Evolutionary conservation across 2,797 vertebrate species (phyloP), one percentile per base, ranked within the genome.

Genomic region (Pseudomugil gertrudae): DNA sequence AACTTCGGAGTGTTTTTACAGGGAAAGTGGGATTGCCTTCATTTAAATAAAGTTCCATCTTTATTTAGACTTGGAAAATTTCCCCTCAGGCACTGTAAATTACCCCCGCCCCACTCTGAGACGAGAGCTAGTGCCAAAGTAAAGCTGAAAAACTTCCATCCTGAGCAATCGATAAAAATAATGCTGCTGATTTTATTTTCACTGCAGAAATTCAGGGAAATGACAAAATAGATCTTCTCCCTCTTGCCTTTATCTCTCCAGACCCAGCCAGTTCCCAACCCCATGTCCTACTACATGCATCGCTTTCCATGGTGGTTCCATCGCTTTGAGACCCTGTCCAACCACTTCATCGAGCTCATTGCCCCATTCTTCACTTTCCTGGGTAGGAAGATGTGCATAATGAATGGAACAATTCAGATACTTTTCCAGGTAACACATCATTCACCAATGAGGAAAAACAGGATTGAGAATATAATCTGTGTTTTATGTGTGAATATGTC

Each of bases 191-290:
- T 8, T 19, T 7, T 26, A 2, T 47, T 23, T 21, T 35, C 11
- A 10, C 11, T 50, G 30, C 9, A 26, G 10, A 33, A 23, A 29
- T 35, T 14, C 0, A 21, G 24, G 3, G 26, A 45, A 17, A 53
- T 63, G 14, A 4, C 8, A 1, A 26, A 0, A 3, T 47, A 53
- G 21, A 35, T 11, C 14, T 21, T 2, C 11, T 13, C 1, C 17
- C 27, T 0, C 50, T 63, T n/a, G 17, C 1, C 8, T 51, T 15
- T 23, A 2, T 76, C 14, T 68, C 11, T 19, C 9, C 81, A 99
- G 97, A 99, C 97, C 0, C 97, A 99, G 90, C 98, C 97, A 0
- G 95, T 99, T 77, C 98, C 98, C 54, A 98, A 92, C 90, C 96
- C 96, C 1, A n/a, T 95, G 29, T 95, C 97, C 3, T 99, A 98